Evolutionary conservation across 2,113 vertebrate species (phyloP).

Genomic region (Gymnorhina tibicen): DNA sequence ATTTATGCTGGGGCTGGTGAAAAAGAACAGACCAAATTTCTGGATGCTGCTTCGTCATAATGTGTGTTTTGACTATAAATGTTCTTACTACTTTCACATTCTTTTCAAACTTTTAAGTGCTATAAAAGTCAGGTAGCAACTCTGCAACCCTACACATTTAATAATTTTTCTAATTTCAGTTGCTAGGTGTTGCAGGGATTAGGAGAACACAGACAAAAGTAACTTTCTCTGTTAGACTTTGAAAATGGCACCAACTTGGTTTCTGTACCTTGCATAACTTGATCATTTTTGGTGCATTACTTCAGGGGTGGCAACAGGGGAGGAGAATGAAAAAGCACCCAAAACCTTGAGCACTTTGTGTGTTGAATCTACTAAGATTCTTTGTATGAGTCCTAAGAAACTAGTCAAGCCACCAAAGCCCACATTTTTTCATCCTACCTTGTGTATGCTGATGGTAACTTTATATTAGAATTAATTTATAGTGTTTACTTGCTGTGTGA

Average conservation of each 20-base stretch:
- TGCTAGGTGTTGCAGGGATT: background rate
- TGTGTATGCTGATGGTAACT: background rate
- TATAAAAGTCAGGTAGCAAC: background rate
- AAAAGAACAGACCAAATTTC: background rate
- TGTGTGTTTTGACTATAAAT: background rate
- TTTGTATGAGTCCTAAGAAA: background rate
- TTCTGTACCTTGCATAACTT: background rate
- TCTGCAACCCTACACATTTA: background rate
- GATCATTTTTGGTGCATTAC: background rate
- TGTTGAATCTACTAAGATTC: background rate
- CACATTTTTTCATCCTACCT: background rate
- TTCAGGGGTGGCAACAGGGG: background rate
- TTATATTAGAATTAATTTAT: background rate
- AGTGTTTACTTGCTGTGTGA: background rate
- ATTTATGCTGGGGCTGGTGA: background rate
- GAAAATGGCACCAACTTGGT: background rate
- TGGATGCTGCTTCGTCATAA: background rate
- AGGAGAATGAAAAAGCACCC: background rate
- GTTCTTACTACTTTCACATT: background rate
- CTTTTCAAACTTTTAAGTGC: background rate
- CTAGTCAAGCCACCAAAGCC: background rate
- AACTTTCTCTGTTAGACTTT: background rate
- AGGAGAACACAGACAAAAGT: background rate
- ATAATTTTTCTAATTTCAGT: background rate
- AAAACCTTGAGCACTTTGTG: background rate